A percentile compares a stretch with the other conserved stretches of the same genome.
These are phyloP conservation scores for Idaea dimidiata DNA, from an alignment of 2,888 invertebrate species.

Conservation along the genomic window DNA sequence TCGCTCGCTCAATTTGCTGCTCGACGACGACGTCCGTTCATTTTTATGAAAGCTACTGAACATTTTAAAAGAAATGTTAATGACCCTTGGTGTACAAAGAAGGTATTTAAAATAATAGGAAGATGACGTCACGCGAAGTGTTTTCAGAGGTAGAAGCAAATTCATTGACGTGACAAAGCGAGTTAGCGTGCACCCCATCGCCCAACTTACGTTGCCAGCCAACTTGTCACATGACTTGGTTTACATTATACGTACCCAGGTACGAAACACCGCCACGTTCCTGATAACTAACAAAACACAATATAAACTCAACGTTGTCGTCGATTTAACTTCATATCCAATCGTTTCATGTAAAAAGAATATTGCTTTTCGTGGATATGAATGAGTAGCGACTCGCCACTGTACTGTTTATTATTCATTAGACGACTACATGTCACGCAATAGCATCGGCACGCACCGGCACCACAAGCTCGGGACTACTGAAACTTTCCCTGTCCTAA, in stretches of 20 bases:
- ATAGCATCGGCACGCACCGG: constrained; percentile 69
- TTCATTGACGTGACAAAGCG: constrained; percentile 32
- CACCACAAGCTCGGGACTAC: constrained; percentile 49
- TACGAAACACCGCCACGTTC: constrained; percentile 28
- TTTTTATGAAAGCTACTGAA: constrained; percentile 50
- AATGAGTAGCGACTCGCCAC: constrained; percentile 73
- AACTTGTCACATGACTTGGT: background rate
- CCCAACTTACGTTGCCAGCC: background rate
- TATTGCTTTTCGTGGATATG: constrained; percentile 72
- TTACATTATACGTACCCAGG: constrained; percentile 33
- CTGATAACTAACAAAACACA: constrained; percentile 43
- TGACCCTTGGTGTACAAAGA: constrained; percentile 59
- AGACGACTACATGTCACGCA: constrained; percentile 75
- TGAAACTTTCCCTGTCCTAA: constrained; percentile 58
- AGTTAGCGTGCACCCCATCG: constrained; percentile 36
- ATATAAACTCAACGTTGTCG: constrained; percentile 50
- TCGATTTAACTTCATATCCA: constrained; percentile 55
- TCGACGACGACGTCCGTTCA: constrained; percentile 26
- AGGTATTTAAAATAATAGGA: constrained; percentile 77
- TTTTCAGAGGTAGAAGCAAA: constrained; percentile 52
- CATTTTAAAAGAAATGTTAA: constrained; percentile 54
- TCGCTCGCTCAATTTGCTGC: constrained; percentile 4
- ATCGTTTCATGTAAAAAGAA: constrained; percentile 67
- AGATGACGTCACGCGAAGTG: constrained; percentile 66
- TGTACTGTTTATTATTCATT: constrained; percentile 77